Base-by-base conservation (phyloP, 2,797 vertebrate species). In the Pyrocephalus nanus region DNA sequence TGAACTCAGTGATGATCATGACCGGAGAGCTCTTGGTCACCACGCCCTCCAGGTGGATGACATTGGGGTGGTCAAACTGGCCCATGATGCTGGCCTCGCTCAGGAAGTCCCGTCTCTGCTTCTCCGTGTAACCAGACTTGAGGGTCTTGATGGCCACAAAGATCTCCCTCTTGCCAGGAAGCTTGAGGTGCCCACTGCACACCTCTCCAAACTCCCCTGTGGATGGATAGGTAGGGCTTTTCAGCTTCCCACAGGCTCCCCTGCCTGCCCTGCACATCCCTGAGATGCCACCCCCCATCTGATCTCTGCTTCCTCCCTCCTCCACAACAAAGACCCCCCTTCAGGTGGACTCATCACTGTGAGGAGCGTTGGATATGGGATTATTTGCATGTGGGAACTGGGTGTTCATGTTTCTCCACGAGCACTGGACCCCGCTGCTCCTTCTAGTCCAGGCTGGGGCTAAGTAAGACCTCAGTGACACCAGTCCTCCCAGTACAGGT, bases 31-130 rank as follows among this genome's bases (percentile, higher is more conserved):
- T 99, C 97, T 99, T 99, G 97, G 99, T 99, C 96, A 99, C 99
- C 57, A 99, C 99, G 0, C 99, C 99, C 92, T 99, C 99, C 97
- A 99, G 97, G 94, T 99, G 99, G 94, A 99, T 99, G 97, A 99
- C 98, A 0, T 99, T 99, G 69, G 99, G 99, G 84, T 99, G 99
- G 96, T 99, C 99, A 0, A 99, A 99, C 97, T 99, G 99, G 32
- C 98, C 99, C 99, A 99, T 99, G 98, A 99, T 99, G 98, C 99
- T 99, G 90, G 99, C 99, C 96, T 99, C 99, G 0, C 99, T 99
- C 92, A 99, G 97, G 97, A 99, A 99, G 96, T 99, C 99, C 66
- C 99, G 95, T 50, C 99, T 97, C 90, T 99, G 99, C 97, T 99
- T 99, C 92, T 99, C 99, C 0, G 99, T 99, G 96, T 99, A 99